A percentile compares a stretch with the other conserved stretches of the same genome.
phyloP scores from a whole-genome alignment of 2,888 invertebrate genomes.

The Aspidiotus destructor region DNA sequence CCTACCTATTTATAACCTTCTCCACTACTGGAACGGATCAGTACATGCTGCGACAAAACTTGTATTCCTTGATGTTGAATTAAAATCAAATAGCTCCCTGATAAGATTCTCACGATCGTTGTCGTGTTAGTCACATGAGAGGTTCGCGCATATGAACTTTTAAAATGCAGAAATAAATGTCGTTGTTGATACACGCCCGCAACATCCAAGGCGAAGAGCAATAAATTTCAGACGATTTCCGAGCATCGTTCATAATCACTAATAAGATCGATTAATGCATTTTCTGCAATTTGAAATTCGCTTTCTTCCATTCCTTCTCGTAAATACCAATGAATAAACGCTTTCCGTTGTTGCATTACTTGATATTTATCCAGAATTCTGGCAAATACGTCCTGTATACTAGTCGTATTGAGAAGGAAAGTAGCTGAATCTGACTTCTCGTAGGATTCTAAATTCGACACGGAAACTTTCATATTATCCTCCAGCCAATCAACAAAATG shows the following conservation, averaged over 20 bases:
- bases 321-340: conserved; percentile 68
- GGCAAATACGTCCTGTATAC: conserved; percentile 53
- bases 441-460: conserved; percentile 68
- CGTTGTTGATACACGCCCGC: too few relatives aligned
- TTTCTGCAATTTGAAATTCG: conserved; percentile 60
- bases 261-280: conserved; percentile 13
- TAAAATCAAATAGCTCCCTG: too few relatives aligned
- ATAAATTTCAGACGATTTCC: neutral
- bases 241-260: conserved; percentile 12
- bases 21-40: too few relatives aligned
- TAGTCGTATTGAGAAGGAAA: conserved; percentile 51
- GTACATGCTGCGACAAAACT: too few relatives aligned
- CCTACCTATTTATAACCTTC: too few relatives aligned
- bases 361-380: conserved; percentile 52
- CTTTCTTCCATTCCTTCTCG: conserved; percentile 63
- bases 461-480: conserved; percentile 69
- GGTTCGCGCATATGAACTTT: too few relatives aligned
- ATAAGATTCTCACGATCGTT: too few relatives aligned
- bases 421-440: conserved; percentile 55
- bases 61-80: too few relatives aligned
- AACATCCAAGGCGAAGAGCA: neutral
- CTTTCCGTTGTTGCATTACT: conserved; percentile 54
- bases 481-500: conserved; percentile 67
- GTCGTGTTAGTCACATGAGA: too few relatives aligned
- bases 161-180: too few relatives aligned